A percentile compares a stretch with the other conserved stretches of the same genome.
phyloP scores from a whole-genome alignment of 2,113 vertebrate genomes.

The Chaetops frenatus region DNA sequence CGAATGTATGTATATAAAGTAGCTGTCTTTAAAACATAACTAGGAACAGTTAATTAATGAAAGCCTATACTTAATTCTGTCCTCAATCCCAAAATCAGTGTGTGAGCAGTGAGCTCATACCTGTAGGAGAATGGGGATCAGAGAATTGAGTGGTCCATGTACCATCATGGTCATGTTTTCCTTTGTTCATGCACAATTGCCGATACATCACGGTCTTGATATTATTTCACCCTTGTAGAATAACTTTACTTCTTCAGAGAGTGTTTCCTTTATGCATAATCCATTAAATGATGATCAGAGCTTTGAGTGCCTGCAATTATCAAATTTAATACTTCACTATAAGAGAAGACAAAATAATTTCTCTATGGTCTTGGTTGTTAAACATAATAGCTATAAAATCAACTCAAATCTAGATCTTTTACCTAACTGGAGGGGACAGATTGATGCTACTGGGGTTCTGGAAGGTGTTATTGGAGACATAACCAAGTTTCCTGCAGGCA shows the following conservation, averaged over 20 bases:
- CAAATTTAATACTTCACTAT: not conserved
- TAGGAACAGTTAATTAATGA: not conserved
- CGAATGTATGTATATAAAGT: accelerated
- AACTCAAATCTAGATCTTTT: not conserved
- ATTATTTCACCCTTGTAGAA: not conserved
- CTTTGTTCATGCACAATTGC: not conserved
- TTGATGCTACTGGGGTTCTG: not conserved
- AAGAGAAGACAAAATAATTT: not conserved
- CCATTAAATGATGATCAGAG: not conserved
- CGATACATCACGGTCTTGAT: not conserved
- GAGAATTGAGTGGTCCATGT: not conserved
- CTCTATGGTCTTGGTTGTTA: not conserved
- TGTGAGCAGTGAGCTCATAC: not conserved
- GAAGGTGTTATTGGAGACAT: not conserved
- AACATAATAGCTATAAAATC: not conserved
- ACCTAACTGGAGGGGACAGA: not conserved
- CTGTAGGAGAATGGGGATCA: not conserved
- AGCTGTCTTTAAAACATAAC: not conserved
- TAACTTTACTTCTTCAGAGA: not conserved
- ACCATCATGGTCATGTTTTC: not conserved
- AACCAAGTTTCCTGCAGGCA: not conserved
- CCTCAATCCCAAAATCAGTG: not conserved
- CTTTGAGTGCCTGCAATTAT: not conserved
- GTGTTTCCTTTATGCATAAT: not conserved
- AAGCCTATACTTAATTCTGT: not conserved